Percentiles rank a stretch among this genome's conserved stretches.
Evolutionary conservation across 1,140 invertebrate species (phyloP).

Genomic region (Plectus sambesii): DNA sequence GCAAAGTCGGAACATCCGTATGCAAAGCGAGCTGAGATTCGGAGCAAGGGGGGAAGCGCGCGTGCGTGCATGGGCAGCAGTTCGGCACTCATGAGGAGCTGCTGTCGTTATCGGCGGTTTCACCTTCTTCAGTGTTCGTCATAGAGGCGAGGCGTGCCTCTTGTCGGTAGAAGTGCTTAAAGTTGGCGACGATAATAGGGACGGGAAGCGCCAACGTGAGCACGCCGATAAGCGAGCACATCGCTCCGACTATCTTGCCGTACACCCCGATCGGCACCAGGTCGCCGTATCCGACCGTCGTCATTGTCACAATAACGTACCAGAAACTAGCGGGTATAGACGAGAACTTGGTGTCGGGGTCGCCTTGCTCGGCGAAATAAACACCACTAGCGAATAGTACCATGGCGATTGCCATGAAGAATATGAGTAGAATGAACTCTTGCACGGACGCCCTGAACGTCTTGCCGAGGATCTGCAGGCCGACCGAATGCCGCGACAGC

Average conservation of each 20-base stretch:
- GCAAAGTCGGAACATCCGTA: too few species aligned
- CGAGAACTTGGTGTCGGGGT: slow-evolving; percentile 87
- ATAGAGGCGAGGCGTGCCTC: slow-evolving; percentile 38
- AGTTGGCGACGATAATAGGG: slow-evolving; percentile 63
- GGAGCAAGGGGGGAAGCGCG: too few species aligned
- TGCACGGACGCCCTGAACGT: slow-evolving; percentile 98
- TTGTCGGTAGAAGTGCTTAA: slow-evolving; percentile 45
- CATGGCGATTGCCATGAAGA: slow-evolving; percentile 67
- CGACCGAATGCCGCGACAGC: slow-evolving; percentile 81
- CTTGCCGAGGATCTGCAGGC: slow-evolving; percentile 88
- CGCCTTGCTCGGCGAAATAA: slow-evolving; percentile 94
- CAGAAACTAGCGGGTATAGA: slow-evolving; percentile 95
- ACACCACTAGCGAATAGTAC: slow-evolving; percentile 94
- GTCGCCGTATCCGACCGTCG: slow-evolving; percentile 43
- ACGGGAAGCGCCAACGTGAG: slow-evolving; percentile 80
- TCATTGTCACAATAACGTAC: slow-evolving; percentile 65
- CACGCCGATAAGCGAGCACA: slow-evolving; percentile 77
- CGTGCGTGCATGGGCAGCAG: too few species aligned
- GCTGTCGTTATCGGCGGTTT: slow-evolving; percentile 14
- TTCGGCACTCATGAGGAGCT: too few species aligned
- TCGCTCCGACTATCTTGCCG: slow-evolving; percentile 69
- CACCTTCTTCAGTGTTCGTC: slow-evolving; percentile 16
- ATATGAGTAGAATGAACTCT: slow-evolving; percentile 90
- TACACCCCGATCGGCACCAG: slow-evolving; percentile 63
- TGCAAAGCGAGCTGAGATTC: too few species aligned